These are phyloP conservation scores for Lichenostomus cassidix DNA, from an alignment of 2,113 vertebrate species.

Conservation along the genomic window DNA sequence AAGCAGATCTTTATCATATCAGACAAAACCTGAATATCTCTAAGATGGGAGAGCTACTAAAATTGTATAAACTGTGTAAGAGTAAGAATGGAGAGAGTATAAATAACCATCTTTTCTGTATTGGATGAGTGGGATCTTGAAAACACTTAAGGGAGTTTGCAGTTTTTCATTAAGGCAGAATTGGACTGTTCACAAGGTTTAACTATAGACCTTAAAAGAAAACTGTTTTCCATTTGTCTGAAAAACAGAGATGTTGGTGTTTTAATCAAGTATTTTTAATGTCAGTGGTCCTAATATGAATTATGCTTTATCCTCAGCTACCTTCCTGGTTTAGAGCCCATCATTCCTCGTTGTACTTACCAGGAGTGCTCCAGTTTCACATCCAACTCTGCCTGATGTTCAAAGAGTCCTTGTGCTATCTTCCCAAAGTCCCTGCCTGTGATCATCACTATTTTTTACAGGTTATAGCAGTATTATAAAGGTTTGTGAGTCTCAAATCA, in stretches of 20 bases:
- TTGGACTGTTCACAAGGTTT: not conserved
- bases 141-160: not conserved
- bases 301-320: not conserved
- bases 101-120: not conserved
- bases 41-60: not conserved
- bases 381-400: fast-evolving
- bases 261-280: not conserved
- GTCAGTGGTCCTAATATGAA: not conserved
- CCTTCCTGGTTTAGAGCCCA: not conserved
- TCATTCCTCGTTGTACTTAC: not conserved
- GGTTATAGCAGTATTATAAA: not conserved
- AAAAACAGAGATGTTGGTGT: not conserved
- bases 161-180: not conserved
- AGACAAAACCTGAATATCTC: not conserved
- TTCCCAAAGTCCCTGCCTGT: not conserved
- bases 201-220: not conserved
- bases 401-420: not conserved
- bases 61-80: not conserved
- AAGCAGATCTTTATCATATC: not conserved
- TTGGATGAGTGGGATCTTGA: not conserved
- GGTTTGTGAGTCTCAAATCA: not conserved
- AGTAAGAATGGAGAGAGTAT: not conserved
- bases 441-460: not conserved
- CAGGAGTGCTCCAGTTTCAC: not conserved
- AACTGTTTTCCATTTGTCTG: not conserved